These are phyloP conservation scores for Tachypleus tridentatus DNA, from an alignment of 1,140 invertebrate species.

Conservation along the genomic window DNA sequence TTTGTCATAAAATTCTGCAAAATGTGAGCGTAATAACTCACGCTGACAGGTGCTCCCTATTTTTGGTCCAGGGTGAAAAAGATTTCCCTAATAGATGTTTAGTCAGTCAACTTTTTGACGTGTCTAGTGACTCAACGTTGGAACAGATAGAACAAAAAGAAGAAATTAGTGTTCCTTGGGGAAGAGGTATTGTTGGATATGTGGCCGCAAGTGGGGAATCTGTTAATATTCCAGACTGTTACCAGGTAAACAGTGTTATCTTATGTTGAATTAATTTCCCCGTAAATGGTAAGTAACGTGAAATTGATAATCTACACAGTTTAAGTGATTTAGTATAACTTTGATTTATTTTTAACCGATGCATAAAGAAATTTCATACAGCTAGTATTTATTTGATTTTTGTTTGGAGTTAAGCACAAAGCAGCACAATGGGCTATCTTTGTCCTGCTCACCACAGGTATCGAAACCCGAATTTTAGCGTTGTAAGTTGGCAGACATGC, in stretches of 20 bases:
- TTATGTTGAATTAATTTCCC: too few species aligned
- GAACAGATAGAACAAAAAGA: constrained; percentile 83
- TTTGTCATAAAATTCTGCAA: constrained; percentile 92
- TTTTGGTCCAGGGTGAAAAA: constrained; percentile 64
- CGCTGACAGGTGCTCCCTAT: constrained; percentile 83
- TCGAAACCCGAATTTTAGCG: too few species aligned
- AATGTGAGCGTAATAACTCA: constrained; percentile 84
- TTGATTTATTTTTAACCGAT: too few species aligned
- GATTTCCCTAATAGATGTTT: constrained; percentile 41
- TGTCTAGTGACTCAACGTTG: constrained; percentile 74
- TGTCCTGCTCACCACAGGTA: too few species aligned
- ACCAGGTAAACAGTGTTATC: constrained; percentile 52
- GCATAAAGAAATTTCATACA: too few species aligned
- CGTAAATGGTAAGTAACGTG: too few species aligned
- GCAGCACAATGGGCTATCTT: too few species aligned
- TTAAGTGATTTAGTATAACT: too few species aligned
- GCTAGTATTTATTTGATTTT: too few species aligned
- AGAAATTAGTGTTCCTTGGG: constrained; percentile 75
- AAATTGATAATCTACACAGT: too few species aligned
- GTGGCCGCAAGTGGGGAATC: constrained; percentile 83
- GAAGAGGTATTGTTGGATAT: constrained; percentile 77
- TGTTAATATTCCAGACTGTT: constrained; percentile 90
- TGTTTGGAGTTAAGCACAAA: too few species aligned
- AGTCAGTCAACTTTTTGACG: constrained; percentile 88
- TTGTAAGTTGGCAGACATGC: too few species aligned